Conservation (phyloP, 2,797 vertebrate genomes). For the Glossophaga mutica region DNA sequence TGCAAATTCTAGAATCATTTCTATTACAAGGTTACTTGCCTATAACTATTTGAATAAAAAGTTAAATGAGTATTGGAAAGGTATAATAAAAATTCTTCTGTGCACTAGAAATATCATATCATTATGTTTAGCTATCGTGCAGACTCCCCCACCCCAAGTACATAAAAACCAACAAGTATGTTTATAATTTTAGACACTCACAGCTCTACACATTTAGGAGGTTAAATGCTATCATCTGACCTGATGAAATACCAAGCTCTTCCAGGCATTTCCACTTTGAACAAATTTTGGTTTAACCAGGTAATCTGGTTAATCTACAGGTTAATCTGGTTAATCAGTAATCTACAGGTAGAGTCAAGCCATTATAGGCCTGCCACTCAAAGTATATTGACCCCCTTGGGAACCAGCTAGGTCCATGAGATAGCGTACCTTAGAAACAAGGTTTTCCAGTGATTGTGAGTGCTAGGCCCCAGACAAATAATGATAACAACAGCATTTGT, state of each 20-base stretch:
- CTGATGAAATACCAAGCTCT: not conserved
- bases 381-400: not conserved
- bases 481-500: not conserved
- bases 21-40: not conserved
- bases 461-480: not conserved
- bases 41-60: slow-evolving; percentile 1
- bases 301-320: not conserved
- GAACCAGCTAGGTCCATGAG: not conserved
- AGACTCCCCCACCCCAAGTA: rapidly evolving
- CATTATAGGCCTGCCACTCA: not conserved
- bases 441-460: not conserved
- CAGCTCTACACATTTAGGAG: not conserved
- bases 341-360: not conserved
- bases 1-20: not conserved
- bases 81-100: not conserved
- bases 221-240: not conserved
- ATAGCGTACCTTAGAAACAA: not conserved
- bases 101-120: not conserved
- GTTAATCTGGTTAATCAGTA: too few species aligned
- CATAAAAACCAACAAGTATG: not conserved
- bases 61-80: not conserved
- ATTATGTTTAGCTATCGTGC: not conserved
- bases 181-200: not conserved
- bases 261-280: not conserved
- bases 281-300: not conserved